These are phyloP conservation scores for Bombus confusus DNA, from an alignment of 1,140 invertebrate species.

Conservation along the genomic window DNA sequence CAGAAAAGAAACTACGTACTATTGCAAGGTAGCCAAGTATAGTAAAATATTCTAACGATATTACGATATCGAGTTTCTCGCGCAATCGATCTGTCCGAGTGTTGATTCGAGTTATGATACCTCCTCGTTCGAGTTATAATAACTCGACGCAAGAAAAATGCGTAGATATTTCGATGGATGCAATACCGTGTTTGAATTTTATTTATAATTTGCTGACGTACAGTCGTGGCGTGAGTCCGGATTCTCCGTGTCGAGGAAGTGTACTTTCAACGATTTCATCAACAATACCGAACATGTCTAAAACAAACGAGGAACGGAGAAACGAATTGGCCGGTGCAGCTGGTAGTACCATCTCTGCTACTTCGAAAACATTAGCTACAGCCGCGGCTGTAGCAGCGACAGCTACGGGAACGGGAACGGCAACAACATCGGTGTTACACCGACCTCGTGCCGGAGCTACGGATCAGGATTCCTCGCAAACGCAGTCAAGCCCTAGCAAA, in stretches of 20 bases:
- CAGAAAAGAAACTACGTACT: background rate
- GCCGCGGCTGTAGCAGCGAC: slow-evolving; percentile 68
- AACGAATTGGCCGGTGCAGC: slow-evolving; percentile 71
- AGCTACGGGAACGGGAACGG: background rate
- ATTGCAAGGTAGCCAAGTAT: background rate
- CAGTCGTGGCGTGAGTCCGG: slow-evolving; percentile 77
- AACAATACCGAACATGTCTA: slow-evolving; percentile 62
- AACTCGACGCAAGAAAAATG: background rate
- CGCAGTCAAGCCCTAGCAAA: slow-evolving; percentile 83
- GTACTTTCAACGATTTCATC: slow-evolving; percentile 69
- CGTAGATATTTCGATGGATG: slow-evolving; percentile 38
- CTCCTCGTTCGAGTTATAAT: background rate
- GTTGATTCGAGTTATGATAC: slow-evolving; percentile 3
- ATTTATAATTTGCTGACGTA: slow-evolving; percentile 81
- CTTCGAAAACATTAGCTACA: slow-evolving; percentile 65
- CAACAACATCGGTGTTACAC: slow-evolving; percentile 71
- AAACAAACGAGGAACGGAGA: slow-evolving; percentile 70
- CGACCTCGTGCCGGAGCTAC: slow-evolving; percentile 77
- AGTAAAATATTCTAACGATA: background rate
- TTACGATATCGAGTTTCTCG: background rate
- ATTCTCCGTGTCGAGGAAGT: slow-evolving; percentile 73
- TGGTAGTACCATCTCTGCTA: too few relatives aligned
- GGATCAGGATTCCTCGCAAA: slow-evolving; percentile 75
- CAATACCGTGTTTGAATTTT: slow-evolving; percentile 78
- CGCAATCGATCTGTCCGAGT: background rate